Percentiles rank a stretch among this genome's conserved stretches.
phyloP scores from a whole-genome alignment of 1,140 invertebrate species.

The Colletes latitarsis region DNA sequence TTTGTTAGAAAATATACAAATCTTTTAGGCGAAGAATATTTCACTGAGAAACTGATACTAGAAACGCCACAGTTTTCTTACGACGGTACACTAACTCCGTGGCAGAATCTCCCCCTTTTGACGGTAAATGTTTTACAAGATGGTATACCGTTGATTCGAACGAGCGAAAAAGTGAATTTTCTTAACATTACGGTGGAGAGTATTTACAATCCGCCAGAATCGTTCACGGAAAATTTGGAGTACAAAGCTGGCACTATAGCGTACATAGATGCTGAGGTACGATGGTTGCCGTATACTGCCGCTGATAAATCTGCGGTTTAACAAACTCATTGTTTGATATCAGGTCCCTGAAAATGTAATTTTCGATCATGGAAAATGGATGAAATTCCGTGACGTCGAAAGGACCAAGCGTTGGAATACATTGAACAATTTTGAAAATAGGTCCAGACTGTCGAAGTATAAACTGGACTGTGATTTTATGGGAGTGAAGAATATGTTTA shows the following conservation, averaged over 20 bases:
- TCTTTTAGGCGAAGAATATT: conserved; percentile 55
- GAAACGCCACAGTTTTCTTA: conserved; percentile 51
- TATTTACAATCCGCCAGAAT: conserved; percentile 64
- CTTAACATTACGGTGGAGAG: conserved; percentile 68
- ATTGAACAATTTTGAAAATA: conserved; percentile 62
- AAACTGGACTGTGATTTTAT: conserved; percentile 60
- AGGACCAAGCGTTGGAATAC: conserved; percentile 63
- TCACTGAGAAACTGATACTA: conserved; percentile 61
- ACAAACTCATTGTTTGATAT: background rate
- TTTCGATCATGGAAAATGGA: conserved; percentile 65
- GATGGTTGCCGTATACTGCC: background rate
- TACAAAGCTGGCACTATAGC: conserved; percentile 64
- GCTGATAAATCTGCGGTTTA: background rate
- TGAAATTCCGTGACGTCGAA: conserved; percentile 55
- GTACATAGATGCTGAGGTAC: conserved; percentile 50
- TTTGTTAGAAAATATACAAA: background rate
- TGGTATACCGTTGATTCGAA: conserved; percentile 21
- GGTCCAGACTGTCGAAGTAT: conserved; percentile 65
- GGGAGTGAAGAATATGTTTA: conserved; percentile 51
- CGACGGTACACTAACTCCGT: conserved; percentile 47
- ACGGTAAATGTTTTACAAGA: conserved; percentile 36
- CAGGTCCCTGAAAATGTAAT: conserved; percentile 56
- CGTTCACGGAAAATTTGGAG: conserved; percentile 50
- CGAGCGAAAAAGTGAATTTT: conserved; percentile 52
- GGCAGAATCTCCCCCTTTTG: conserved; percentile 66